These are phyloP conservation scores for Ptyas mucosa DNA, from an alignment of 2,113 vertebrate genomes.

Conservation along the genomic window DNA sequence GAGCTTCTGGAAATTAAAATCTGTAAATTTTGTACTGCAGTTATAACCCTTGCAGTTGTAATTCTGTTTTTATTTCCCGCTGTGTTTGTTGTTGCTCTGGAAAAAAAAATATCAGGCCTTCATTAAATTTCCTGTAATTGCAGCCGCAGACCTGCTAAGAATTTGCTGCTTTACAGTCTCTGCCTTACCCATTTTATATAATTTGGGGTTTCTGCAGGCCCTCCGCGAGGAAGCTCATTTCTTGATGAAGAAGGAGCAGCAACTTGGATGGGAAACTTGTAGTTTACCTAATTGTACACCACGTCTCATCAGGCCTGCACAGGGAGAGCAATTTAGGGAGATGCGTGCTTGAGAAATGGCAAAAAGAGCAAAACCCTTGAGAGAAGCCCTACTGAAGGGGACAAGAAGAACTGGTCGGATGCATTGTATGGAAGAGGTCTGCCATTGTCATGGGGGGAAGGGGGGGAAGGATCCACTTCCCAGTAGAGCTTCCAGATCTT, in stretches of 20 bases:
- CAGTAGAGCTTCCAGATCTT: background rate
- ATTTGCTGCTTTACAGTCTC: conserved; percentile 37
- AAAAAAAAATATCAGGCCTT: conserved; percentile 37
- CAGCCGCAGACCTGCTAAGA: conserved; percentile 7
- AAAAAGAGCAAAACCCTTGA: too few relatives aligned
- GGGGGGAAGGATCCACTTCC: too few relatives aligned
- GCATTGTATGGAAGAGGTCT: background rate
- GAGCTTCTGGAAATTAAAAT: conserved; percentile 46
- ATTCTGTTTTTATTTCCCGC: conserved; percentile 63
- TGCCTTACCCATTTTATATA: background rate
- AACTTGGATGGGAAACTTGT: background rate
- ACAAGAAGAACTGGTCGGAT: background rate
- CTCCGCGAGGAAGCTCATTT: background rate
- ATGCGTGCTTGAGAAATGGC: background rate
- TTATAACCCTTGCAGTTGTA: conserved; percentile 54
- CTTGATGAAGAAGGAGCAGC: background rate
- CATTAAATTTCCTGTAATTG: conserved; percentile 44
- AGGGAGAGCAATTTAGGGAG: background rate
- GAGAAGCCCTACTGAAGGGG: background rate
- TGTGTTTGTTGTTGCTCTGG: conserved; percentile 43
- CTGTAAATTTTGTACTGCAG: conserved; percentile 59
- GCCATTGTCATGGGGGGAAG: background rate
- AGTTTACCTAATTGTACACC: background rate
- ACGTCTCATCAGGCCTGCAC: background rate
- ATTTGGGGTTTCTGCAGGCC: background rate